Evolutionary conservation across 2,888 invertebrate species (phyloP), one percentile per base, ranked within the genome.

Genomic region (Pyrocoelia pectoralis): DNA sequence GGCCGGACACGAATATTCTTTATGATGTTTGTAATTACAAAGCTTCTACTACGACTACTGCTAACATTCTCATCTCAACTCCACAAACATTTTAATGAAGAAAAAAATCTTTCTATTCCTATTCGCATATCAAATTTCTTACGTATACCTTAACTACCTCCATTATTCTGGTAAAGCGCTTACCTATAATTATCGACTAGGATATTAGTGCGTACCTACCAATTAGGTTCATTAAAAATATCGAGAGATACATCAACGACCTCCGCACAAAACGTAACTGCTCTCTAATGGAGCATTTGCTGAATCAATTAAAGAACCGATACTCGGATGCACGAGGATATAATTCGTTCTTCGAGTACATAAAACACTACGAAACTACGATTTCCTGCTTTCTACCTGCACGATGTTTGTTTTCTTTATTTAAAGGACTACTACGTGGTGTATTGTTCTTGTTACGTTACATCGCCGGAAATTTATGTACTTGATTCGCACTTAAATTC

Each of bases 221-320:
- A 70, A 72, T 72, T 72, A 70, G 49, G 52, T 60, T 52, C 62
- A 51, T 58, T 63, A 59, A 70, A 72, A 72, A 71, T 60, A 33
- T 50, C 19, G 41, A 64, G 51, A 48, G 48, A 58, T 61, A 53
- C 51, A 64, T 58, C 61, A 66, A 58, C 65, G 51, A 52, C 59
- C 61, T 64, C 58, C 63, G 58, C 58, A 58, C 61, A 64, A 64
- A 63, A 61, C 65, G 14, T 66, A 67, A 57, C 57, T 61, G 65
- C 61, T 56, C 58, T 58, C 56, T 61, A 66, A 67, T 68, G 66
- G 62, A 60, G 70, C 70, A 72, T 73, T 74, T 72, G 75, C 73
- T 72, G 73, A 74, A 75, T 76, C 76, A 77, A 77, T 77, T 76
- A 76, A 76, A 74, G 71, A 72, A 73, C 74, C 75, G 74, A 75